These are phyloP conservation scores for Ia io DNA, from an alignment of 2,113 vertebrate genomes.

Conservation along the genomic window DNA sequence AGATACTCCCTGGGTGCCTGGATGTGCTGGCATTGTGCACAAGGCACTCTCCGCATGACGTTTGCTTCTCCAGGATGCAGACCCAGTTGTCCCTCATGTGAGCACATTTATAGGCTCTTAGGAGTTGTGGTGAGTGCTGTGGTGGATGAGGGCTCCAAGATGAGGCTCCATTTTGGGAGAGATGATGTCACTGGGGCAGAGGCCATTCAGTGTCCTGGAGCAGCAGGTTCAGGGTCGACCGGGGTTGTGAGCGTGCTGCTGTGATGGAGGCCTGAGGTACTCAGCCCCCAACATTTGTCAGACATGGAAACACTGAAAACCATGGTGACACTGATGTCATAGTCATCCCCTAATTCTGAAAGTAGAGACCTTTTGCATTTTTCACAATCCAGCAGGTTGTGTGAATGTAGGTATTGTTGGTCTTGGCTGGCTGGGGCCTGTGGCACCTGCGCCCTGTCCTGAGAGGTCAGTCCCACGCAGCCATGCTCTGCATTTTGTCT, in stretches of 20 bases:
- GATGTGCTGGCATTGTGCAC: neutral
- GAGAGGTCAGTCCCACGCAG: neutral
- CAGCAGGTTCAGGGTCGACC: neutral
- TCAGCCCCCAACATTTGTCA: neutral
- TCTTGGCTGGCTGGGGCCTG: neutral
- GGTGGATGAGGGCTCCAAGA: neutral
- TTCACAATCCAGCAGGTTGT: neutral
- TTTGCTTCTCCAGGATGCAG: neutral
- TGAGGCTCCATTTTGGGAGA: neutral
- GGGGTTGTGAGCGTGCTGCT: neutral
- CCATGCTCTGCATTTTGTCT: neutral
- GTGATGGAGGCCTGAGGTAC: neutral
- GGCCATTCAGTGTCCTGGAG: neutral
- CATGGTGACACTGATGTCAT: neutral
- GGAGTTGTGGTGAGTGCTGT: neutral
- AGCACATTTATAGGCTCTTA: neutral
- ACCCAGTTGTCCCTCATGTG: neutral
- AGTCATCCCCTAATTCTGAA: neutral
- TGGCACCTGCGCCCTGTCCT: neutral
- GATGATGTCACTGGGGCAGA: neutral
- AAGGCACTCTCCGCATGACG: neutral
- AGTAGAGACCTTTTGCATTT: neutral
- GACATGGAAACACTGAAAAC: neutral
- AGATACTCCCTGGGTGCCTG: fast-evolving
- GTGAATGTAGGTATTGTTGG: neutral